Evolutionary conservation across 1,140 invertebrate genomes (phyloP), one percentile per base, ranked within the genome.

Genomic region (Drosophila arawakana): DNA sequence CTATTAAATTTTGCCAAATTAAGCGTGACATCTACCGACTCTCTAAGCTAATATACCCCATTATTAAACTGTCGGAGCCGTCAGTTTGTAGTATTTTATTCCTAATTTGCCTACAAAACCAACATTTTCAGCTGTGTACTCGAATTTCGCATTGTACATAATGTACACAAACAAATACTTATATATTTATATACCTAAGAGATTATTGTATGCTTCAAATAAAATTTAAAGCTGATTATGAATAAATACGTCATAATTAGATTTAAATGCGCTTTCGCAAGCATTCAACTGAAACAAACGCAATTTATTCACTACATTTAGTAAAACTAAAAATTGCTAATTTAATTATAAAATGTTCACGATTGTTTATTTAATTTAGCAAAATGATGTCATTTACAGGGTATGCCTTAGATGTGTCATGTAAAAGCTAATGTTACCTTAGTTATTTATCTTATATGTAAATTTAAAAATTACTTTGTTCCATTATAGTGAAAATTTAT

Each of bases 81-180:
- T 30, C 35, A 37, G 10, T 30, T 41, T 21, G 44, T 55, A 3
- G 25, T 30, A 30, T 6, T 30, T 30, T 2, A 35, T 52, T 21
- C 13, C 41, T 30, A 52, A 49, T 47, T 49, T 15, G 49, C 15
- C 49, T 47, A 41, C 35, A 39, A 35, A 30, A 1, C 25, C 3
- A 30, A 30, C 25, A 44, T 60, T 52, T 58, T 34, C 63, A 68
- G 65, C 65, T 73, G 71, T 68, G 49, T 55, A 60, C 57, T 55
- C 57, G 46, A 21, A 43, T 49, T 57, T 60, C 41, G 44, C 7
- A 9, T 39, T 30, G 25, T 30, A 30, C 6, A 30, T 30, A 6
- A 30, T 30, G 25, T 25, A 25, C 25, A 25, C 25, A 30, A 30
- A 30, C 25, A 30, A 30, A 30, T 30, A 30, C 25, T n/a, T 50